A percentile compares a stretch with the other conserved stretches of the same genome.
phyloP scores from a whole-genome alignment of 2,797 vertebrate species.

The Tinamus major region DNA sequence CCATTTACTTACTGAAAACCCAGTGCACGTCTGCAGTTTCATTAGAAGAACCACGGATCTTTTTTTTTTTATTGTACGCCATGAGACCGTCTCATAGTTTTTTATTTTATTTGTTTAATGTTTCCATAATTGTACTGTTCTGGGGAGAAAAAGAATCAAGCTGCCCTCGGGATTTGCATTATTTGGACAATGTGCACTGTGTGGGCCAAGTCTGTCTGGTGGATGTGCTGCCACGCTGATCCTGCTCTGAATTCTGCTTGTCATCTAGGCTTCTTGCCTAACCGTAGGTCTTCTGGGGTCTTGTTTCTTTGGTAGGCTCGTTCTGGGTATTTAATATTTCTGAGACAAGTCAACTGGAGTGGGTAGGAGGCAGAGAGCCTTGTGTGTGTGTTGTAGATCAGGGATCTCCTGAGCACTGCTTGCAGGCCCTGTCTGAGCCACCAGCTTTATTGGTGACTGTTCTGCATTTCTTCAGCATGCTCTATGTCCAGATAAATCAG shows the following conservation, averaged over 20 bases:
- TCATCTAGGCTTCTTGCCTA: not conserved
- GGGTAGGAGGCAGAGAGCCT: not conserved
- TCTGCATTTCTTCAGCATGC: too few relatives aligned
- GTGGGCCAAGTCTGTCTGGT: not conserved
- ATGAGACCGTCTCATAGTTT: not conserved
- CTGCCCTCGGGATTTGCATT: not conserved
- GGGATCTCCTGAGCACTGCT: too few relatives aligned
- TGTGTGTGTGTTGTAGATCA: too few relatives aligned
- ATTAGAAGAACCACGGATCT: not conserved
- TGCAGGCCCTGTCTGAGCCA: too few relatives aligned
- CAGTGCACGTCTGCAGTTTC: not conserved
- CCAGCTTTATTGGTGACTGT: too few relatives aligned
- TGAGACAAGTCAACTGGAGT: not conserved
- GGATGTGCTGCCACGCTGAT: accelerated
- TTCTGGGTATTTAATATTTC: not conserved
- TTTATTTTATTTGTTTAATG: not conserved
- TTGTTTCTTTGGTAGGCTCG: not conserved
- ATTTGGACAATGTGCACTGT: not conserved
- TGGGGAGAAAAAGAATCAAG: not conserved
- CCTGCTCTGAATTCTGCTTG: not conserved
- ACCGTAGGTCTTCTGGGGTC: not conserved
- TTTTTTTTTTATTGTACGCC: not conserved
- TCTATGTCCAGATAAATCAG: not conserved
- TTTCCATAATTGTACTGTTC: not conserved
- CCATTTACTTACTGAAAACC: constrained; percentile 1